A percentile compares a stretch with the other conserved stretches of the same genome.
phyloP scores from a whole-genome alignment of 1,140 invertebrate species.

The Heliothis subflexa region DNA sequence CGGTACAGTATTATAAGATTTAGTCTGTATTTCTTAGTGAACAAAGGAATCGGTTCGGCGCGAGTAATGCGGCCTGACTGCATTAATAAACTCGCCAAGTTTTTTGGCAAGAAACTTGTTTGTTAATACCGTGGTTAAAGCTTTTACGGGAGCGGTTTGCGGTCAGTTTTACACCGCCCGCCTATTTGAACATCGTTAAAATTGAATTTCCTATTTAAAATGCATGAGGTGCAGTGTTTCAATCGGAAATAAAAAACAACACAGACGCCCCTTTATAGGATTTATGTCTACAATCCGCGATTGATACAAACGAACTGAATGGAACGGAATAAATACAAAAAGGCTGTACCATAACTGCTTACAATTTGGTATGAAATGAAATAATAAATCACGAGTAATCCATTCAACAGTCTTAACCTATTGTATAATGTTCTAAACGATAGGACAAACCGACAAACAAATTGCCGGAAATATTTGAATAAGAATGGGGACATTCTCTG shows the following conservation, averaged over 20 bases:
- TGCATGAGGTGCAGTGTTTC: slow-evolving; percentile 32
- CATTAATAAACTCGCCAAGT: slow-evolving; percentile 74
- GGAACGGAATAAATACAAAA: neutral
- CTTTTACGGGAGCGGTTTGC: slow-evolving; percentile 39
- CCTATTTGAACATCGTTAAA: slow-evolving; percentile 38
- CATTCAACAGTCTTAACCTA: slow-evolving; percentile 56
- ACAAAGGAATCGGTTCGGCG: slow-evolving; percentile 68
- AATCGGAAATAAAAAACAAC: slow-evolving; percentile 32
- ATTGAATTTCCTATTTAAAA: slow-evolving; percentile 41
- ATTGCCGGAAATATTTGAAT: slow-evolving; percentile 84
- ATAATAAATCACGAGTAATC: slow-evolving; percentile 1
- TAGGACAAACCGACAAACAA: slow-evolving; percentile 81
- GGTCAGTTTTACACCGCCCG: slow-evolving; percentile 30
- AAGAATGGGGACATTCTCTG: slow-evolving; percentile 77
- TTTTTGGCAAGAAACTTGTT: slow-evolving; percentile 73
- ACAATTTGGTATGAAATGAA: neutral
- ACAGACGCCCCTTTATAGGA: neutral
- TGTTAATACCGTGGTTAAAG: slow-evolving; percentile 43
- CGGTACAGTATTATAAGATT: slow-evolving; percentile 31
- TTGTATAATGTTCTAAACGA: slow-evolving; percentile 65
- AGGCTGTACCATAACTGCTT: neutral
- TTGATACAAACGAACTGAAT: slow-evolving; percentile 6
- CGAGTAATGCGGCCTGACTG: slow-evolving; percentile 68
- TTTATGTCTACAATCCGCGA: slow-evolving; percentile 18
- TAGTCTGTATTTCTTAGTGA: slow-evolving; percentile 36